phyloP scores from a whole-genome alignment of 2,113 vertebrate species.

The Lamprotornis superbus region DNA sequence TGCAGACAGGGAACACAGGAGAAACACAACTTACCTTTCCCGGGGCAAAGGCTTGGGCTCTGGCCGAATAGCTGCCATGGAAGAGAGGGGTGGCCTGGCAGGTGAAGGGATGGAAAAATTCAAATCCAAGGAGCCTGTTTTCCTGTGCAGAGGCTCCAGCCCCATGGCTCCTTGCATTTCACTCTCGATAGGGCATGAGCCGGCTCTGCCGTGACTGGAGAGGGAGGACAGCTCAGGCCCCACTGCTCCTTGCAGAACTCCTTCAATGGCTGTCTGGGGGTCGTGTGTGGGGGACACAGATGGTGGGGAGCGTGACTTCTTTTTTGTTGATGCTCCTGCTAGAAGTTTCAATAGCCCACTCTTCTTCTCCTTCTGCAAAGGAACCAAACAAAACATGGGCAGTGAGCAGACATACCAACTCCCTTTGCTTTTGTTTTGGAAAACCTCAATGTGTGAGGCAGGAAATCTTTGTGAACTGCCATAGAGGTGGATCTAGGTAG shows the following conservation, averaged over 20 bases:
- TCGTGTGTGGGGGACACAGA: slow-evolving; percentile 90
- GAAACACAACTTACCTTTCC: slow-evolving; percentile 83
- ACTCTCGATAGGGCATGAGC: slow-evolving; percentile 94
- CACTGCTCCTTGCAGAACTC: slow-evolving; percentile 75
- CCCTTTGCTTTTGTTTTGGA: background rate
- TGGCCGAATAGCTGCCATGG: slow-evolving; percentile 85
- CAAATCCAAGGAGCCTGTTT: slow-evolving; percentile 95
- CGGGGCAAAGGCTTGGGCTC: slow-evolving; percentile 91
- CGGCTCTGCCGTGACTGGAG: slow-evolving; percentile 83
- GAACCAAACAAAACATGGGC: background rate
- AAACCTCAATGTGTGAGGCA: background rate
- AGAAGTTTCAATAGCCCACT: slow-evolving; percentile 91
- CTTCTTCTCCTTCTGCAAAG: slow-evolving; percentile 93
- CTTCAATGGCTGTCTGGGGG: slow-evolving; percentile 70
- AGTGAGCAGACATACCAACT: background rate
- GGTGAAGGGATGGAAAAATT: slow-evolving; percentile 92
- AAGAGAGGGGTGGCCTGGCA: slow-evolving; percentile 79
- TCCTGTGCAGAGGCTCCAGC: slow-evolving; percentile 95
- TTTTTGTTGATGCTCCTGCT: slow-evolving; percentile 92
- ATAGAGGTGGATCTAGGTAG: background rate
- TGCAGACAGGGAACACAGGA: background rate
- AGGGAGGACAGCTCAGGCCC: slow-evolving; percentile 78
- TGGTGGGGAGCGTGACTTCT: slow-evolving; percentile 91
- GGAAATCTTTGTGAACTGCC: background rate
- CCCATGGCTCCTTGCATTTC: slow-evolving; percentile 93